Conservation (phyloP, 2,113 vertebrate species). For the Dascyllus trimaculatus region DNA sequence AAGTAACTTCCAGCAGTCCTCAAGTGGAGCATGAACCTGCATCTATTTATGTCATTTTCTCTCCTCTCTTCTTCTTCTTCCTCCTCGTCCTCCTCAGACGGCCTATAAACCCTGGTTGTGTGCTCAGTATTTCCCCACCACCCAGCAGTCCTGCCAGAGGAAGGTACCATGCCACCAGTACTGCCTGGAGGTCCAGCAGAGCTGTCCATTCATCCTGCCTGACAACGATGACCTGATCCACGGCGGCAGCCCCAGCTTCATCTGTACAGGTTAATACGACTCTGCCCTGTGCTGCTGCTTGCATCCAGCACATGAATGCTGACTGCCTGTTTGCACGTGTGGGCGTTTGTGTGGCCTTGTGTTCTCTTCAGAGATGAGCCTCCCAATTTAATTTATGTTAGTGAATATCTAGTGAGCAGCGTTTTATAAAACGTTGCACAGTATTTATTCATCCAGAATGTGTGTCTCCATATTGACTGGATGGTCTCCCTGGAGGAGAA, state of each 20-base stretch:
- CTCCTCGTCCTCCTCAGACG: constrained; percentile 83
- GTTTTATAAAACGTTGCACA: constrained; percentile 21
- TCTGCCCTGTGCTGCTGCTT: background rate
- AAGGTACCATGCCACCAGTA: constrained; percentile 98
- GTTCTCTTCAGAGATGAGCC: constrained; percentile 9
- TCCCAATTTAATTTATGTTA: constrained; percentile 5
- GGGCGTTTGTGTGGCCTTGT: constrained; percentile 19
- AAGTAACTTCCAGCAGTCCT: constrained; percentile 28
- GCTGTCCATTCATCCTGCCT: constrained; percentile 98
- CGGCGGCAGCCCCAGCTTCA: constrained; percentile 98
- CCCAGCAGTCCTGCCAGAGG: constrained; percentile 94
- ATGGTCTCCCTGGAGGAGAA: constrained; percentile 32
- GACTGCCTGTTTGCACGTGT: constrained; percentile 1
- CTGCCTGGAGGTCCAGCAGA: constrained; percentile 98
- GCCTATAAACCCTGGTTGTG: constrained; percentile 99
- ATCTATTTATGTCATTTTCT: constrained; percentile 42
- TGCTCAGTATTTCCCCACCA: constrained; percentile 97
- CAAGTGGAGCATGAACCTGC: constrained; percentile 15
- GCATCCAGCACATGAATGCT: background rate
- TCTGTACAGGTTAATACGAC: constrained; percentile 93
- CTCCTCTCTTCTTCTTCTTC: constrained; percentile 15
- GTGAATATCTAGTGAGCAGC: background rate
- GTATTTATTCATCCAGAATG: constrained; percentile 10
- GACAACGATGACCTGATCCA: constrained; percentile 99
- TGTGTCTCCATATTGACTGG: constrained; percentile 25